Evolutionary conservation across 1,140 invertebrate species (phyloP), one percentile per base, ranked within the genome.

Genomic region (Drosophila miranda): DNA sequence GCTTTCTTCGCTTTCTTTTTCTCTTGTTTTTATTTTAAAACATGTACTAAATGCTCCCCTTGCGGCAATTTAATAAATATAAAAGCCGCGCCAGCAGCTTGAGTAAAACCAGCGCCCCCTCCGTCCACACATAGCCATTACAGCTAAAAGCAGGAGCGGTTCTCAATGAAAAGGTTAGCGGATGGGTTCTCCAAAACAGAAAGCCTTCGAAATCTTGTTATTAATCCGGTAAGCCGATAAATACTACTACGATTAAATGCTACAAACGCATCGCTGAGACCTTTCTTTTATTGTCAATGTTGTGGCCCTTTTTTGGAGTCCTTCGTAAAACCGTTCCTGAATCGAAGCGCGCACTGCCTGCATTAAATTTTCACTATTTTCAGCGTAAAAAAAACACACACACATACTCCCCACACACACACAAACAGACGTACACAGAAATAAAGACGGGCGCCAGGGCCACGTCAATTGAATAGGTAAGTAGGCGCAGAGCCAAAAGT

Each of bases 341-440:
- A 21, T 26, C 23, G 13, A 23, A 60, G 68, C 58, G 59, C 58
- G 64, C 42, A 52, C 46, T 63, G 75, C 51, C 60, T 58, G 58
- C 78, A 81, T 86, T 86, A 86, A 86, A 86, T 87, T 81, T 87
- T 87, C 77, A 78, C 82, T 78, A 81, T 71, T 87, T 72, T 67
- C 51, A 41, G 9, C 21, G 28, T 14, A 44, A 42, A 6, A 6
- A 50, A 55, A 66, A 42, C 11, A 38, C 34, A 11, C 34, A 38
- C 34, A 34, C 16, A 16, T 11, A 38, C 34, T 0, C 30, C 34
- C 34, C 30, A 38, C 34, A 48, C 4, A 62, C 23, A 56, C 23
- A 60, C 49, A 68, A 19, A 73, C 64, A 66, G 52, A 73, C 23
- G 5, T 4, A 4, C 5, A 26, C 3, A 26, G 23, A 68, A 61